These are phyloP conservation scores for Antigone vipio DNA, from an alignment of 2,113 vertebrate species.

Conservation along the genomic window DNA sequence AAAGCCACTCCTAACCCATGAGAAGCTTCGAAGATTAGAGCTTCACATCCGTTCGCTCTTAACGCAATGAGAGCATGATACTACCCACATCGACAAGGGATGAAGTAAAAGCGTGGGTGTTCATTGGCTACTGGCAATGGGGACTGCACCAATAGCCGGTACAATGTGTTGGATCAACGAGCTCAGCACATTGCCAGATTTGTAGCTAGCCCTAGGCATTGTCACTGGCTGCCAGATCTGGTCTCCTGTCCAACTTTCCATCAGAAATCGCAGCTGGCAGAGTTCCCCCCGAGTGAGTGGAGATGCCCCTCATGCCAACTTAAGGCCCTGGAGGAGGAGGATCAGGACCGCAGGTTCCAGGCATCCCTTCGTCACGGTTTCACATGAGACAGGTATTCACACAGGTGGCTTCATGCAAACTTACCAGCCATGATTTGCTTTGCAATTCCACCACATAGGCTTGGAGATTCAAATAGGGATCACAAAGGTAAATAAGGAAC, in stretches of 20 bases:
- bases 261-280: not conserved
- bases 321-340: not conserved
- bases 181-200: not conserved
- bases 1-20: not conserved
- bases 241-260: not conserved
- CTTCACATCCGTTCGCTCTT: not conserved
- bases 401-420: not conserved
- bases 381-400: not conserved
- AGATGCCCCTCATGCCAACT: not conserved
- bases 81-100: not conserved
- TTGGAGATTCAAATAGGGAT: not conserved
- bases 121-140: not conserved
- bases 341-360: not conserved
- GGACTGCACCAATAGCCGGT: not conserved
- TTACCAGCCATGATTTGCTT: not conserved
- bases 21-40: not conserved
- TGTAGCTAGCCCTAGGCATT: not conserved
- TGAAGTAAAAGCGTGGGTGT: not conserved
- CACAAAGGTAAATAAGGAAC: not conserved
- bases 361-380: not conserved
- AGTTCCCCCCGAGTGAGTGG: not conserved
- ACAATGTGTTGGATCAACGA: not conserved
- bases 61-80: not conserved
- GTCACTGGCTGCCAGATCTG: not conserved
- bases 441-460: not conserved